A percentile compares a stretch with the other conserved stretches of the same genome.
Conservation (phyloP, 2,113 vertebrate genomes). For the Cephalopholis sonnerati region DNA sequence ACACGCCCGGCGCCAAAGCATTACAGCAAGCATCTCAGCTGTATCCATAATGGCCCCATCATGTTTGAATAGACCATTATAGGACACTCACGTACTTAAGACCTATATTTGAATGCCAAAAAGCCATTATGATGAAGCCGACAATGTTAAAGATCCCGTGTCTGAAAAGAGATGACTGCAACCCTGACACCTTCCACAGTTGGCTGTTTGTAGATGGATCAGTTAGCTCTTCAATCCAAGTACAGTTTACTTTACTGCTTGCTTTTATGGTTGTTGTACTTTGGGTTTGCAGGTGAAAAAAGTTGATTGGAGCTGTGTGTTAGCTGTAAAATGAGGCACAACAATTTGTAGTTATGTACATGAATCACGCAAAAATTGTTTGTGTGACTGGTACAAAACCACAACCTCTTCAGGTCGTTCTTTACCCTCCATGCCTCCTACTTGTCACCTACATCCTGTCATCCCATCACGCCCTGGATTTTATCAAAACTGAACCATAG, state of each 20-base stretch:
- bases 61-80: slow-evolving; percentile 10
- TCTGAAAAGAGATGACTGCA: background rate
- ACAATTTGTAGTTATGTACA: background rate
- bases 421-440: background rate
- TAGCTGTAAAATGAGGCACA: background rate
- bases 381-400: background rate
- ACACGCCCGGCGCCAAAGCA: background rate
- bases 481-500: background rate
- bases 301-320: background rate
- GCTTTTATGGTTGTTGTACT: background rate
- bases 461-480: background rate
- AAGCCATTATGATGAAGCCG: background rate
- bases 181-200: background rate
- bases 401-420: background rate
- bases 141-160: too few species aligned
- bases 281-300: background rate
- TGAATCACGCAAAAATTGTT: background rate
- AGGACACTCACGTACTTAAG: background rate
- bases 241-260: background rate
- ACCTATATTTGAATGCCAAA: background rate
- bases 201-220: background rate
- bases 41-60: background rate
- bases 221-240: background rate
- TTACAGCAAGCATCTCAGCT: background rate
- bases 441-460: background rate